phyloP scores from a whole-genome alignment of 2,888 invertebrate genomes.

The Rhopalosiphum nymphaeae region DNA sequence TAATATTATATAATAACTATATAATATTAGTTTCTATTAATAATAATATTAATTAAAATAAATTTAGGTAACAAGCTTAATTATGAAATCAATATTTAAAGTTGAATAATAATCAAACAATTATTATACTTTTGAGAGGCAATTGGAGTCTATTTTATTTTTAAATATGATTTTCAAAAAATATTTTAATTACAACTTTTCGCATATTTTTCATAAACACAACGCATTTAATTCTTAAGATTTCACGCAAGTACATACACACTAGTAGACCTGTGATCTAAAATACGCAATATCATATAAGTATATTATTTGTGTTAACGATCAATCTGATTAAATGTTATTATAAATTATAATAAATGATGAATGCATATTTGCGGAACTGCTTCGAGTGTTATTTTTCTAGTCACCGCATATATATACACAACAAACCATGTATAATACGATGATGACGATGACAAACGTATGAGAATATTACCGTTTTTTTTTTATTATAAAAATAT shows the following conservation, averaged over 20 bases:
- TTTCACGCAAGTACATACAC: neutral
- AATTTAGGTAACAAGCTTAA: neutral
- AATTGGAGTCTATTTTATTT: neutral
- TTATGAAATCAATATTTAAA: neutral
- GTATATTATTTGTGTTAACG: neutral
- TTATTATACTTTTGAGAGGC: neutral
- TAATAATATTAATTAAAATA: no score
- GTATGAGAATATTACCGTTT: neutral
- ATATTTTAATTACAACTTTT: neutral
- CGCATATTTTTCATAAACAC: neutral
- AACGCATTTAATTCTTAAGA: neutral
- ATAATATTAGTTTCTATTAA: no score
- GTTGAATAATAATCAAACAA: neutral
- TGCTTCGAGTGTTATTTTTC: slow-evolving; percentile 2
- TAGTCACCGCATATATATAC: neutral
- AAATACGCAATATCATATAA: neutral
- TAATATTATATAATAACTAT: neutral
- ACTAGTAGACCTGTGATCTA: neutral
- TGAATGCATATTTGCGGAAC: neutral
- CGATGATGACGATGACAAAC: neutral
- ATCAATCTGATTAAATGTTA: slow-evolving; percentile 1
- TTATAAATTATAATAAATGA: neutral
- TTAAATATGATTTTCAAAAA: neutral
- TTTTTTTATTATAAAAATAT: neutral
- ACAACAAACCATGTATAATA: neutral